Evolutionary conservation across 2,888 invertebrate genomes (phyloP).

Genomic region (Diloba caeruleocephala): DNA sequence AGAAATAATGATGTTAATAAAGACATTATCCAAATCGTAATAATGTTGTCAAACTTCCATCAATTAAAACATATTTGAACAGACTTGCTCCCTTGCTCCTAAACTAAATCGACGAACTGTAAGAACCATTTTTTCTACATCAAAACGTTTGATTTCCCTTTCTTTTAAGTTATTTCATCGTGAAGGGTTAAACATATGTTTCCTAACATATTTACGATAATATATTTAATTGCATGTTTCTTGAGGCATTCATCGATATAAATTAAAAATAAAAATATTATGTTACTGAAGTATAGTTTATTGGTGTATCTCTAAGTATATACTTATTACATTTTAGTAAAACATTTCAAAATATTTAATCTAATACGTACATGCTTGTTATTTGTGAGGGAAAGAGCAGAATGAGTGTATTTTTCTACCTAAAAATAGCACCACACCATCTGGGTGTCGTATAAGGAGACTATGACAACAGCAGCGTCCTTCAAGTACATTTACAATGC

Average conservation of each 20-base stretch:
- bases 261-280: constrained; percentile 26
- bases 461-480: no score
- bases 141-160: constrained; percentile 59
- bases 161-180: constrained; percentile 58
- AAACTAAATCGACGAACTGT: constrained; percentile 58
- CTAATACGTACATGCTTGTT: no score
- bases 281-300: constrained; percentile 13
- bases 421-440: no score
- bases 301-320: constrained; percentile 6
- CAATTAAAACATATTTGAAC: neutral
- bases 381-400: no score
- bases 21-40: no score
- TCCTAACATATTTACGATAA: constrained; percentile 61
- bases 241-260: constrained; percentile 37
- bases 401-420: no score
- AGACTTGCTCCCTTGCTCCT: constrained; percentile 35
- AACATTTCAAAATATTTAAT: no score
- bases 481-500: no score
- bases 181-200: constrained; percentile 63
- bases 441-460: no score
- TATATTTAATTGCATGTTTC: constrained; percentile 65
- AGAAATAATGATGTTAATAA: no score
- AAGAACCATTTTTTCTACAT: constrained; percentile 54
- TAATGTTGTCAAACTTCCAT: neutral
- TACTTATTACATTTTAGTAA: no score